Conservation (phyloP, 2,888 invertebrate genomes). For the Lasioglossum pauxillum region DNA sequence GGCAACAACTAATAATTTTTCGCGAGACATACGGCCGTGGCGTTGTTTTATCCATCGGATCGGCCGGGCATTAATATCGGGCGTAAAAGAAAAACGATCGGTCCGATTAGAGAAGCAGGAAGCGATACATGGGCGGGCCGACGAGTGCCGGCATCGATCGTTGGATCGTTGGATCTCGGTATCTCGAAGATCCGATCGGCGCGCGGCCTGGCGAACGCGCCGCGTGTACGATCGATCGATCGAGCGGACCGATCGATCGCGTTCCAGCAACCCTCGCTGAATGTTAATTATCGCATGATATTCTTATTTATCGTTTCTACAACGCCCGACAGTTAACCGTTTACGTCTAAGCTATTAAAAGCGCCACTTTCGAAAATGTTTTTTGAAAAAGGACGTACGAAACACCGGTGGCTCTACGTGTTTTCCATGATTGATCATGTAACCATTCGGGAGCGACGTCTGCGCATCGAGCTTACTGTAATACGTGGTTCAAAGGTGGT, state of each 20-base stretch:
- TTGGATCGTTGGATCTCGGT: conserved; percentile 47
- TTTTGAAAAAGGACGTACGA: background rate
- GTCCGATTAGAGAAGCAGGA: conserved; percentile 70
- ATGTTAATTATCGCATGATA: conserved; percentile 73
- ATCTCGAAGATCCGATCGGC: conserved; percentile 66
- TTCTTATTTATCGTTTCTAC: conserved; percentile 63
- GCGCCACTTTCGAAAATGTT: conserved; percentile 15
- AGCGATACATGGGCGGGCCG: conserved; percentile 64
- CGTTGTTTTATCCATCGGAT: conserved; percentile 6
- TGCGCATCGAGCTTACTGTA: background rate
- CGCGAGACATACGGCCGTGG: conserved; percentile 1
- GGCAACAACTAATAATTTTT: conserved; percentile 13
- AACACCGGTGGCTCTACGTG: background rate
- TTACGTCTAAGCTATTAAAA: conserved; percentile 14
- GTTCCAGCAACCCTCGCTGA: conserved; percentile 44
- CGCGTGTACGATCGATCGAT: conserved; percentile 56
- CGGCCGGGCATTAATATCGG: conserved; percentile 48
- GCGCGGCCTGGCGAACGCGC: conserved; percentile 32
- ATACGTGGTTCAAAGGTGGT: background rate
- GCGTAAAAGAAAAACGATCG: conserved; percentile 58
- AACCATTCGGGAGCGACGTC: background rate
- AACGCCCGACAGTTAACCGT: conserved; percentile 20
- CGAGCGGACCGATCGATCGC: conserved; percentile 57
- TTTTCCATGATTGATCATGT: background rate
- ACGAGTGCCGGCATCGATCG: conserved; percentile 35